phyloP scores from a whole-genome alignment of 2,113 vertebrate genomes.

The Rhynchomys soricoides region DNA sequence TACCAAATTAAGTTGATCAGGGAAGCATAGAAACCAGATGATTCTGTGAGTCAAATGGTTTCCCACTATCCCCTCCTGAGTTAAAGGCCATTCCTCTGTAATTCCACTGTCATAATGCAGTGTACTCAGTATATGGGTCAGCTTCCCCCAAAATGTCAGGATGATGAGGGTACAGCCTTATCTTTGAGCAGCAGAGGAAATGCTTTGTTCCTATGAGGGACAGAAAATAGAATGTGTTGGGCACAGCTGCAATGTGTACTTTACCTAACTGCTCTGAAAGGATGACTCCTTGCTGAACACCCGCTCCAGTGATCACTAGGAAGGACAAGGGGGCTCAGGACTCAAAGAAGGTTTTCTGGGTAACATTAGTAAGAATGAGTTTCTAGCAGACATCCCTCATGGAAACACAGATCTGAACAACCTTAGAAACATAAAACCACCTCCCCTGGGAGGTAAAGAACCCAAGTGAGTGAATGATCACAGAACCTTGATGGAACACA shows the following conservation, averaged over 20 bases:
- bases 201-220: background rate
- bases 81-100: background rate
- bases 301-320: background rate
- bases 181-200: background rate
- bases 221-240: background rate
- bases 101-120: background rate
- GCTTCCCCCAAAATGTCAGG: background rate
- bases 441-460: background rate
- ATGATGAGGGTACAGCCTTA: background rate
- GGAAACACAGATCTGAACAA: background rate
- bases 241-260: background rate
- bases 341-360: background rate
- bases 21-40: background rate
- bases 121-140: background rate
- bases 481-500: background rate
- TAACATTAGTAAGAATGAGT: background rate
- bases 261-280: background rate
- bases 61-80: background rate
- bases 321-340: background rate
- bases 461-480: background rate
- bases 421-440: background rate
- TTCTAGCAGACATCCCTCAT: background rate
- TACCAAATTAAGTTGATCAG: background rate
- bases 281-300: background rate
- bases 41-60: background rate